Percentiles rank a stretch among this genome's conserved stretches.
phyloP scores from a whole-genome alignment of 1,140 invertebrate species.

The Megathymus violae region DNA sequence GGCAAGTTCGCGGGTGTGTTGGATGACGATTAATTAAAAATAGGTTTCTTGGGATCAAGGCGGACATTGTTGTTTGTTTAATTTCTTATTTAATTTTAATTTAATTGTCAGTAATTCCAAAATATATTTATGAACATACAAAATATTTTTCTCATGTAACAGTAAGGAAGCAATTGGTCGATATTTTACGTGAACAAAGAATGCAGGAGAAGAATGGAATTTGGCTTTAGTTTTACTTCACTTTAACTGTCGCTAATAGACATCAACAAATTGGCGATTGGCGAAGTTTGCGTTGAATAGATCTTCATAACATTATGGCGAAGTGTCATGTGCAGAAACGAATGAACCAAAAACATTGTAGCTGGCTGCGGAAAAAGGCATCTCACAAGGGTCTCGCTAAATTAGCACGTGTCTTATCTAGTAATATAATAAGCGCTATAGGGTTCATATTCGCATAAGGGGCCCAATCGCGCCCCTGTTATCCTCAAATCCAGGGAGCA shows the following conservation, averaged over 20 bases:
- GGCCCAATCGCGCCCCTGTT: slow-evolving; percentile 26
- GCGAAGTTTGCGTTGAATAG: background rate
- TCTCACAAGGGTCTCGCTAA: slow-evolving; percentile 14
- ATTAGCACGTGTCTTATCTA: slow-evolving; percentile 31
- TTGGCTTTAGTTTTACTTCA: too few species aligned
- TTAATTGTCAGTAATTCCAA: too few species aligned
- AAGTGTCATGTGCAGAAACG: slow-evolving; percentile 9
- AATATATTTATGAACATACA: too few species aligned
- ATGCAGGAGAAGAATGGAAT: too few species aligned
- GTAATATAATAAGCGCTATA: slow-evolving; percentile 29
- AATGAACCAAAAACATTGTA: slow-evolving; percentile 16
- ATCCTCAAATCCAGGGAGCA: slow-evolving; percentile 28
- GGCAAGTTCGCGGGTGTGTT: slow-evolving; percentile 34
- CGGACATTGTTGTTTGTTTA: background rate
- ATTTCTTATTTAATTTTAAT: background rate
- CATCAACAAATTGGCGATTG: too few species aligned
- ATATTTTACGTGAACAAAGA: too few species aligned
- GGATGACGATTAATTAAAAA: slow-evolving; percentile 24
- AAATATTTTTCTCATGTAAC: too few species aligned
- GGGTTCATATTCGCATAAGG: slow-evolving; percentile 22
- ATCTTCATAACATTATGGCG: too few species aligned
- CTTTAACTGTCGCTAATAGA: too few species aligned
- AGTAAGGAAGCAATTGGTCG: too few species aligned
- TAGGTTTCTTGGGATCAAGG: background rate
- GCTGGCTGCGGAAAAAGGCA: slow-evolving; percentile 5